Evolutionary conservation across 53 echinoderm and acorn worm genomes (phyloP).

Genomic region (Hippasteria phrygiana): DNA sequence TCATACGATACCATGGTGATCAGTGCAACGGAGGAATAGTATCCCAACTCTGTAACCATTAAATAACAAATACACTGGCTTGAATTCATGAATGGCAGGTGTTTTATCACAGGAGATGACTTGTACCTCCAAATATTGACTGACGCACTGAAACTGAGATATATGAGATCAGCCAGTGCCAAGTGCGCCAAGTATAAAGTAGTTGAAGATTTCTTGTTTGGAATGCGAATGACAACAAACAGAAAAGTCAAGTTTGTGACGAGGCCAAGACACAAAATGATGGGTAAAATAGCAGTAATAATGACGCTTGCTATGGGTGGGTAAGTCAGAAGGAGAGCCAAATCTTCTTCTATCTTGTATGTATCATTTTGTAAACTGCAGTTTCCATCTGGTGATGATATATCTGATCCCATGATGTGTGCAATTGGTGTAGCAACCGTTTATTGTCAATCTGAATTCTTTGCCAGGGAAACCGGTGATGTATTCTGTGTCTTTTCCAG

Average conservation of each 20-base stretch:
- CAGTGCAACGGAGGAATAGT: slow-evolving; percentile 5
- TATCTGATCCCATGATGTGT: too few relatives aligned
- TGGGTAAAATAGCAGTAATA: neutral
- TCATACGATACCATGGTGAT: slow-evolving; percentile 18
- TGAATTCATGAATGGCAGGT: neutral
- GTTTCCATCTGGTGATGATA: neutral
- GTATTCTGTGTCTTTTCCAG: too few relatives aligned
- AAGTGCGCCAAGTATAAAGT: slow-evolving; percentile 19
- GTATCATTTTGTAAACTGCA: neutral
- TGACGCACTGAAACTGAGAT: neutral
- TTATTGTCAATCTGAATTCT: too few relatives aligned
- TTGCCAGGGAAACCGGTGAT: too few relatives aligned
- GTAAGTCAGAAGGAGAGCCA: neutral
- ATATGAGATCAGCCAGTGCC: slow-evolving; percentile 9
- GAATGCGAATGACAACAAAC: neutral
- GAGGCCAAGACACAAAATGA: slow-evolving; percentile 4
- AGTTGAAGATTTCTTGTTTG: neutral
- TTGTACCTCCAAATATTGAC: neutral
- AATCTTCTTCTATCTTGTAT: neutral
- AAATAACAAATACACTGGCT: neutral
- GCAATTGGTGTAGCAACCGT: too few relatives aligned
- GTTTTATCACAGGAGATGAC: neutral
- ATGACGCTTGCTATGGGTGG: neutral
- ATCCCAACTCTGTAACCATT: neutral
- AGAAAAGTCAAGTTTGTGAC: neutral